Percentiles rank a stretch among this genome's conserved stretches.
These are phyloP conservation scores for Colinus virginianus DNA, from an alignment of 2,113 vertebrate genomes.

Conservation along the genomic window DNA sequence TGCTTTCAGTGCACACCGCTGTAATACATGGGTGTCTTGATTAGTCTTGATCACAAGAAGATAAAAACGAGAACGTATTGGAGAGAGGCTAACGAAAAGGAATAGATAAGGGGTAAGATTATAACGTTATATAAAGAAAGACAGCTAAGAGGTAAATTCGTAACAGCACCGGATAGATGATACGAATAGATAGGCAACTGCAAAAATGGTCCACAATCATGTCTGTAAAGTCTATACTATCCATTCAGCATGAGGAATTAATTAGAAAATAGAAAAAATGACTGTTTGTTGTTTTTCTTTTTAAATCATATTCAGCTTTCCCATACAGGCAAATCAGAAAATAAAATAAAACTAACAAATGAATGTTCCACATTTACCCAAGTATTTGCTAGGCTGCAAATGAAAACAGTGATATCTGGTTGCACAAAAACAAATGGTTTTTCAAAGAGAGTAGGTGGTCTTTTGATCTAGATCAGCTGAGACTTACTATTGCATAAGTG, in stretches of 20 bases:
- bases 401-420: neutral
- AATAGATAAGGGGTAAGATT: neutral
- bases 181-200: neutral
- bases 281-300: no score
- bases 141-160: neutral
- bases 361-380: neutral
- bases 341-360: neutral
- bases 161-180: neutral
- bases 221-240: neutral
- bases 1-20: neutral
- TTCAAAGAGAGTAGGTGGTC: neutral
- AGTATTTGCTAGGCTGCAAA: neutral
- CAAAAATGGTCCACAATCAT: neutral
- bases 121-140: neutral
- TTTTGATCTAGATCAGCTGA: neutral
- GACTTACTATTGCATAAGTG: neutral
- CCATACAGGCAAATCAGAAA: neutral
- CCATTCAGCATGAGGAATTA: neutral
- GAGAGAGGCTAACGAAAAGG: neutral
- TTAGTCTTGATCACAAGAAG: neutral
- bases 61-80: neutral
- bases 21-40: neutral
- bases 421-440: neutral
- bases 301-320: neutral
- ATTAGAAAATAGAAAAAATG: neutral